Evolutionary conservation across 2,888 invertebrate genomes (phyloP).

Genomic region (Nephrotoma flavescens): DNA sequence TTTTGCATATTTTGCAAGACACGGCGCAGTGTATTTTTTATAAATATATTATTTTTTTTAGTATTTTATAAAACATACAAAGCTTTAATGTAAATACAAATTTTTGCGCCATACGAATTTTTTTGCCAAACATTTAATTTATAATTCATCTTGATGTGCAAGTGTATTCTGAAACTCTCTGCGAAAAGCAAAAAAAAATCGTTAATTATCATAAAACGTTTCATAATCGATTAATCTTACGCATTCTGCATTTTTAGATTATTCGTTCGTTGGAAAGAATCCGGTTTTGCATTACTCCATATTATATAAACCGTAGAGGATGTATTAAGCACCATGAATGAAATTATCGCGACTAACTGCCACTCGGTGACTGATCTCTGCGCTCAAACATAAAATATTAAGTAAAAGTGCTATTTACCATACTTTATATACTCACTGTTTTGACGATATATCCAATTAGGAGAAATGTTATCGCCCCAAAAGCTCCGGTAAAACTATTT

Average conservation of each 20-base stretch:
- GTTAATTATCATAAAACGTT: neutral
- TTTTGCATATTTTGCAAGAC: no score
- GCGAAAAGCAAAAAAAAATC: neutral
- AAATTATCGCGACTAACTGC: neutral
- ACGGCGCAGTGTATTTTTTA: no score
- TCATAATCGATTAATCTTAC: neutral
- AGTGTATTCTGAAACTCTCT: neutral
- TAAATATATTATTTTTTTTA: no score
- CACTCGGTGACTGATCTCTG: neutral
- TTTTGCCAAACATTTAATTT: no score
- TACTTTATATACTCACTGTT: neutral
- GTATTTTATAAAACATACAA: no score
- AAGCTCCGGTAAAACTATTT: neutral
- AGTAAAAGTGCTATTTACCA: no score
- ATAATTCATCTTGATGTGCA: neutral
- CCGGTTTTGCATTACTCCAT: neutral
- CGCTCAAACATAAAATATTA: neutral
- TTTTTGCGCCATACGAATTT: no score
- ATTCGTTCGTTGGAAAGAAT: neutral
- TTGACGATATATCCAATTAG: neutral
- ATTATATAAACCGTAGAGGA: neutral
- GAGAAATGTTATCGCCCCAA: neutral
- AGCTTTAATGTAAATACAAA: no score
- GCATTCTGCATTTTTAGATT: neutral
- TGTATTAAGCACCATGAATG: neutral